Base-by-base conservation (phyloP, 1,140 invertebrate species). In the Dendrolimus kikuchii region DNA sequence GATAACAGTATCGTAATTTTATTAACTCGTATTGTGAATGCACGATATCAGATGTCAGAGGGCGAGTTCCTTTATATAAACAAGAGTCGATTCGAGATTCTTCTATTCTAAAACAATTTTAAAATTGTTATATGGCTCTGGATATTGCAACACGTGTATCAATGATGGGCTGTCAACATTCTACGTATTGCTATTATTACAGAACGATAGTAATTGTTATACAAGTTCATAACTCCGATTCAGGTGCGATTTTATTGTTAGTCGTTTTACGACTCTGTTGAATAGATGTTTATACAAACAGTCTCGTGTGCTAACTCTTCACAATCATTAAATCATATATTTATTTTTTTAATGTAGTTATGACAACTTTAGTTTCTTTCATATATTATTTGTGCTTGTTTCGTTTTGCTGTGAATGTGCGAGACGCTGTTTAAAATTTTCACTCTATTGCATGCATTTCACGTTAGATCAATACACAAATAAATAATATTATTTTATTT, bases 251-350 rank as follows among this genome's bases (percentile, higher is more conserved):
- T 45, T 53, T 46, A 64, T 59, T 57, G 59, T 62, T 62, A 42
- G 50, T 45, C 39, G 60, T 60, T 60, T 60, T 50, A 60, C 49
- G 53, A 42, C 49, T 36, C 10, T 55, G 55, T 67, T 64, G 52
- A 60, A 64, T 62, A 62, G 53, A 55, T 68, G 66, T 66, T 64
- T 66, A 62, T 62, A 57, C 64, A 68, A 71, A 71, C 68, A 64
- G 71, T 65, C 71, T 74, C 71, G 69, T 67, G 66, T 74, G 55
- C 62, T 62, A 59, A 59, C 39, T 9, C 38, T 38, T 43, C 36
- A n/a, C 40, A 51, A n/a, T 6, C 50, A 42, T 40, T 37, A 44
- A 36, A 41, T 51, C 23, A 41, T 51, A 8, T 51, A 7, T 37
- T 8, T 38, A 38, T 37, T 48, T 5, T n/a, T 38, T 48, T 48